Base-by-base conservation (phyloP, 1,140 invertebrate species). In the Ephestia elutella region DNA sequence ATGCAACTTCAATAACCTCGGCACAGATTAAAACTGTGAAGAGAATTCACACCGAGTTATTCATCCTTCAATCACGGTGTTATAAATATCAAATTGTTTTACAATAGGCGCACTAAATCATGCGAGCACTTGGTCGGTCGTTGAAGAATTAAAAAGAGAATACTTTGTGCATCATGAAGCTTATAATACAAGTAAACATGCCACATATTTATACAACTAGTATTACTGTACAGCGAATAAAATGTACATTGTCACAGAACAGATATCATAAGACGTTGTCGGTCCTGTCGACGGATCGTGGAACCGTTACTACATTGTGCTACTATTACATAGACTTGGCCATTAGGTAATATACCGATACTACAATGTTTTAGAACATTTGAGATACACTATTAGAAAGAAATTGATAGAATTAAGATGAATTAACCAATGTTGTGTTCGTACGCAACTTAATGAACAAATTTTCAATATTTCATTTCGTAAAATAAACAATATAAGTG, bases 141-240 rank as follows among this genome's bases (percentile, higher is more conserved):
- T n/a, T n/a, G n/a, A n/a, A n/a, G n/a, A n/a, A n/a, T 15, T 49
- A 57, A 56, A 32, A 10, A 9, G 63, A 73, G 59, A 73, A 73
- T 74, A 71, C 55, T 44, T 78, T 78, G 78, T 81, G 80, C 80
- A 80, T 74, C 70, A 73, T 60, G 64, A 80, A 82, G 75, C 75
- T 71, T 77, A 79, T 60, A 62, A 69, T 78, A 76, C 75, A 81
- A 73, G 65, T 69, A 73, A 76, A 70, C 66, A 78, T 74, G 75
- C 71, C 72, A 80, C 72, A 69, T 71, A 74, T 71, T 76, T 78
- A 78, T 68, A 74, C 63, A 66, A 70, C 66, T 69, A n/a, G n/a
- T n/a, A 74, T 72, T 57, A 75, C 71, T 80, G 75, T 80, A 78
- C 75, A 75, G 64, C 60, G 61, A 73, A 72, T 66, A 62, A 61